Percentiles rank a stretch among this genome's conserved stretches.
Evolutionary conservation across 2,113 vertebrate species (phyloP).

Genomic region (Mus spicilegus): DNA sequence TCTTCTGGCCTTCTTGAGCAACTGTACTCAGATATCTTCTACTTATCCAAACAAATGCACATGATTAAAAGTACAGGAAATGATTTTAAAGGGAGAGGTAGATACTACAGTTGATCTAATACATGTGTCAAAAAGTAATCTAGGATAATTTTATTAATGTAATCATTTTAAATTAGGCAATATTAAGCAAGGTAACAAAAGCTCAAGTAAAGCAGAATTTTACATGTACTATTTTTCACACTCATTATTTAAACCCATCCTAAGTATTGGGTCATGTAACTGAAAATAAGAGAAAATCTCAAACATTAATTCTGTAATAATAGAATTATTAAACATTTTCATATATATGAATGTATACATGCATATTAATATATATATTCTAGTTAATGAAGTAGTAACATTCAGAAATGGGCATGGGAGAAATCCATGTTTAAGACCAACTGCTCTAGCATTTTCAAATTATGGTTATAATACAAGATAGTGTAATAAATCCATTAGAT

Average conservation of each 20-base stretch:
- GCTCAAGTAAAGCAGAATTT: background rate
- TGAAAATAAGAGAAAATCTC: slow-evolving; percentile 22
- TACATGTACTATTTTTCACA: background rate
- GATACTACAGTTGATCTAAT: background rate
- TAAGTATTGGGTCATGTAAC: background rate
- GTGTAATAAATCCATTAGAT: background rate
- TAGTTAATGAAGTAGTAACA: background rate
- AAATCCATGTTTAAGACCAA: slow-evolving; percentile 5
- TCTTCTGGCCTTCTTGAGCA: background rate
- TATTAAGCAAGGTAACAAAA: slow-evolving; percentile 2
- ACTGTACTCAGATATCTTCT: too few species aligned
- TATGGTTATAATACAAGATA: background rate
- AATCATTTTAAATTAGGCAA: slow-evolving; percentile 1
- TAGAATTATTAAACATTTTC: background rate
- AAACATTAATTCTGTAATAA: slow-evolving; percentile 4
- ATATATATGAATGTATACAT: too few species aligned
- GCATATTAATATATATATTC: background rate
- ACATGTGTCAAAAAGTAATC: background rate
- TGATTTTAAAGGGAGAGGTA: background rate
- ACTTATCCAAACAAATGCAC: background rate
- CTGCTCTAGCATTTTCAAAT: background rate
- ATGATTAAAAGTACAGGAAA: background rate
- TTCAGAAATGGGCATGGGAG: slow-evolving; percentile 5
- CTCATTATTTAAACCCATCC: background rate
- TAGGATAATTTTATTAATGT: background rate